These are phyloP conservation scores for Gallinago solitaria DNA, from an alignment of 2,797 vertebrate genomes.

Conservation along the genomic window DNA sequence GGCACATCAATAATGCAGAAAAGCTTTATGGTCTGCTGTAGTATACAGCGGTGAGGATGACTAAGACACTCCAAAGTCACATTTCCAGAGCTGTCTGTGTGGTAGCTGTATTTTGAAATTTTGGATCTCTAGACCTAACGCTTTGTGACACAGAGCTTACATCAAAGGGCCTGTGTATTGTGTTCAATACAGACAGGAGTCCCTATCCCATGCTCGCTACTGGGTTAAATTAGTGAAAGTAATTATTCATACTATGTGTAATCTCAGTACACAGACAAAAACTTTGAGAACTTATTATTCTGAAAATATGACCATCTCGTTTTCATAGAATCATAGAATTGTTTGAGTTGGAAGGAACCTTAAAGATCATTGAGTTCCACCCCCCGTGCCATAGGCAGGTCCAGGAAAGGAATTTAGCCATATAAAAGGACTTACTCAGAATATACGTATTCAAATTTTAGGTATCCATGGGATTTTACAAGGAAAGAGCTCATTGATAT, in stretches of 20 bases:
- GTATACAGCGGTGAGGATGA: not conserved
- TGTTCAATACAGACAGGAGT: not conserved
- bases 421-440: not conserved
- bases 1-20: not conserved
- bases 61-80: not conserved
- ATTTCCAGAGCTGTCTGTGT: not conserved
- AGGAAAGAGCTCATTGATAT: not conserved
- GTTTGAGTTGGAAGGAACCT: too few relatives aligned
- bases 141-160: not conserved
- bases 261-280: not conserved
- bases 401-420: not conserved
- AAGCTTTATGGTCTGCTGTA: not conserved
- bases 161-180: not conserved
- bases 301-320: not conserved
- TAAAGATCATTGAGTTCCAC: too few relatives aligned
- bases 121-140: not conserved
- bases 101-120: not conserved
- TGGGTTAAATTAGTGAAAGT: not conserved
- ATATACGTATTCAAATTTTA: not conserved
- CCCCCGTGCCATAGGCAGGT: too few relatives aligned
- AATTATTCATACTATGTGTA: not conserved
- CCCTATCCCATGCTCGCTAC: not conserved
- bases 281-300: not conserved
- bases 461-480: not conserved
- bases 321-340: not conserved